Evolutionary conservation across 1,140 invertebrate genomes (phyloP).

Genomic region (Drosophila busckii): DNA sequence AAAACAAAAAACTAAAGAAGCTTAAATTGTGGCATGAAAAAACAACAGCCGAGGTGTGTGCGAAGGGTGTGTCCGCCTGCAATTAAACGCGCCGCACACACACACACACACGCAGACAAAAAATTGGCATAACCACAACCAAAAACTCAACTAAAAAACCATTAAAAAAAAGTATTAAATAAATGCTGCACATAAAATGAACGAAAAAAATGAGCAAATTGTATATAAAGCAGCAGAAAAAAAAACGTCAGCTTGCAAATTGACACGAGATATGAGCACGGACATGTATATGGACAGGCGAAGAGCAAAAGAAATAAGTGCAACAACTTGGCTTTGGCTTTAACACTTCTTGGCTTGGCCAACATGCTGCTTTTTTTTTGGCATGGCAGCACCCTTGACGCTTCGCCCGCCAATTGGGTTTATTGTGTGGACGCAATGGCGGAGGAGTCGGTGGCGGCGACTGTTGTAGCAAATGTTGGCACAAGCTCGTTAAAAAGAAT

Average conservation of each 20-base stretch:
- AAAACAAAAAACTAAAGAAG: slow-evolving; percentile 11
- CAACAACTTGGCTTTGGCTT: slow-evolving; percentile 65
- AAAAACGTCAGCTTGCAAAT: slow-evolving; percentile 70
- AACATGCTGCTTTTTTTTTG: slow-evolving; percentile 33
- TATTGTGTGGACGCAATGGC: slow-evolving; percentile 10
- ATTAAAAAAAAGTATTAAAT: slow-evolving; percentile 65
- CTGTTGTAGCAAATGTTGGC: slow-evolving; percentile 75
- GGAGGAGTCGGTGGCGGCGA: neutral
- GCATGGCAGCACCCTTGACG: slow-evolving; percentile 36
- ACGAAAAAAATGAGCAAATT: slow-evolving; percentile 15
- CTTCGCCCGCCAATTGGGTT: slow-evolving; percentile 24
- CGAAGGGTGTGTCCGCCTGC: slow-evolving; percentile 60
- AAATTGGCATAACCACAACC: slow-evolving; percentile 26
- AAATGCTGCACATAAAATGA: slow-evolving; percentile 37
- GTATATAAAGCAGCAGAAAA: slow-evolving; percentile 1
- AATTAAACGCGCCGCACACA: slow-evolving; percentile 57
- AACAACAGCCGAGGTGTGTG: slow-evolving; percentile 43
- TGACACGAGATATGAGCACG: slow-evolving; percentile 74
- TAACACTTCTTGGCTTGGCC: slow-evolving; percentile 68
- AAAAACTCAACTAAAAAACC: slow-evolving; percentile 60
- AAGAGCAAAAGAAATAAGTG: slow-evolving; percentile 31
- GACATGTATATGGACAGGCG: slow-evolving; percentile 56
- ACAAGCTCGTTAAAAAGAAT: slow-evolving; percentile 77
- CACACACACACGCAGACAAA: slow-evolving; percentile 18
- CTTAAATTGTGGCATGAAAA: too few species aligned